Percentiles rank a stretch among this genome's conserved stretches.
Evolutionary conservation across 2,797 vertebrate species (phyloP).

Genomic region (Cyclura pinguis): DNA sequence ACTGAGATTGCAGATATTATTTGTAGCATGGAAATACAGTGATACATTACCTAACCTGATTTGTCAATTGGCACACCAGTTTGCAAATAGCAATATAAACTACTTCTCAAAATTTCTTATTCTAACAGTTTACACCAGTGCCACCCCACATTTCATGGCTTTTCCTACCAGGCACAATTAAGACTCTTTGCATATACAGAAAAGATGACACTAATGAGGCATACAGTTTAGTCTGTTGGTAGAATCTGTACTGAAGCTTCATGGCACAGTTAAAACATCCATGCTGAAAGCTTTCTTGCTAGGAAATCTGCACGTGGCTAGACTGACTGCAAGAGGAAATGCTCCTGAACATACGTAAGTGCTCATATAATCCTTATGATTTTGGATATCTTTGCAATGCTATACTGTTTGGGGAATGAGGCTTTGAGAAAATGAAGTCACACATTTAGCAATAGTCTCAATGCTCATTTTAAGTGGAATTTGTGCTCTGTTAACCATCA

Average conservation of each 20-base stretch:
- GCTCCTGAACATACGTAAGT: not conserved
- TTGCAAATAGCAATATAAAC: not conserved
- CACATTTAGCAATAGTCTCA: not conserved
- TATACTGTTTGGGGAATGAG: slow-evolving; percentile 1
- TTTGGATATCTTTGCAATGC: slow-evolving; percentile 5
- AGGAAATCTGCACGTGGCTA: slow-evolving; percentile 13
- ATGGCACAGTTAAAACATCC: slow-evolving; percentile 34
- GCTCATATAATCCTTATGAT: not conserved
- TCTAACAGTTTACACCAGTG: not conserved
- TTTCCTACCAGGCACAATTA: slow-evolving; percentile 24
- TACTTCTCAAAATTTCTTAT: not conserved
- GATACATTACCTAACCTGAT: not conserved
- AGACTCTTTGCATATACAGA: slow-evolving; percentile 10
- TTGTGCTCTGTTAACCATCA: not conserved
- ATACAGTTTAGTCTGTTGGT: slow-evolving; percentile 16
- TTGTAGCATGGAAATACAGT: not conserved
- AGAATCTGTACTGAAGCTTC: slow-evolving; percentile 28
- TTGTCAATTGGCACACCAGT: not conserved
- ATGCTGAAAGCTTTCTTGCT: slow-evolving; percentile 8
- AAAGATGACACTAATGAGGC: slow-evolving; percentile 32
- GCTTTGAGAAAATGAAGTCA: slow-evolving; percentile 14
- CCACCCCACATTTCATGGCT: not conserved
- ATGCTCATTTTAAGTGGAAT: not conserved
- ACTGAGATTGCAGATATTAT: not conserved
- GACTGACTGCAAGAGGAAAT: slow-evolving; percentile 9